Evolutionary conservation across 2,888 invertebrate species (phyloP), one percentile per base, ranked within the genome.

Genomic region (Tiphia femorata): DNA sequence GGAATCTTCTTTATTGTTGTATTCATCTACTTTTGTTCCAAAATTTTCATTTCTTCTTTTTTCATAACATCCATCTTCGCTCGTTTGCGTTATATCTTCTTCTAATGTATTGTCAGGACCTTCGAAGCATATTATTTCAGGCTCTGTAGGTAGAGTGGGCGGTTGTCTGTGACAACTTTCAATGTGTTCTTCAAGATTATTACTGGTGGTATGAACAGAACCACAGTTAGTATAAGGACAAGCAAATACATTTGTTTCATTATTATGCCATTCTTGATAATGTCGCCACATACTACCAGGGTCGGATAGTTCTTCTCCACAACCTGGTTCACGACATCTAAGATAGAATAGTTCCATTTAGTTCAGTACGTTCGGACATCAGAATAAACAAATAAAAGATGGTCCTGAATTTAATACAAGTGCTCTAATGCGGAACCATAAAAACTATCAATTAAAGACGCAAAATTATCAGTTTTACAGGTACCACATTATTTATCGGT

Each of bases 281-380:
- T 83, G 83, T 41, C 81, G 78, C 83, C 83, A 83, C 83, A 83
- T 81, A 35, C 80, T 81, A 38, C 83, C 83, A n/a, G 83, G 83
- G 59, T 82, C 83, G 3, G 82, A 74, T 8, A 82, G 29, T 65
- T 83, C 83, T 48, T 83, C 79, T 16, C 83, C 83, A 21, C 82
- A 83, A 65, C 79, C 82, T 59, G 82, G 83, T 41, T 83, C 83
- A 5, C 81, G 78, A 52, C 82, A 83, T 49, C 82, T 82, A 40
- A 42, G 14, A 33, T 6, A n/a, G 12, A 29, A 2, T 5, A 33
- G 6, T 33, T 3, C 6, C 2, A 29, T 33, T 12, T 8, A n/a
- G n/a, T n/a, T n/a, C n/a, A n/a, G n/a, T n/a, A n/a, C n/a, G n/a
- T n/a, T n/a, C n/a, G n/a, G n/a, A n/a, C n/a, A n/a, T n/a, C n/a